These are phyloP conservation scores for Regulus satrapa DNA, from an alignment of 2,113 vertebrate genomes.

Conservation along the genomic window DNA sequence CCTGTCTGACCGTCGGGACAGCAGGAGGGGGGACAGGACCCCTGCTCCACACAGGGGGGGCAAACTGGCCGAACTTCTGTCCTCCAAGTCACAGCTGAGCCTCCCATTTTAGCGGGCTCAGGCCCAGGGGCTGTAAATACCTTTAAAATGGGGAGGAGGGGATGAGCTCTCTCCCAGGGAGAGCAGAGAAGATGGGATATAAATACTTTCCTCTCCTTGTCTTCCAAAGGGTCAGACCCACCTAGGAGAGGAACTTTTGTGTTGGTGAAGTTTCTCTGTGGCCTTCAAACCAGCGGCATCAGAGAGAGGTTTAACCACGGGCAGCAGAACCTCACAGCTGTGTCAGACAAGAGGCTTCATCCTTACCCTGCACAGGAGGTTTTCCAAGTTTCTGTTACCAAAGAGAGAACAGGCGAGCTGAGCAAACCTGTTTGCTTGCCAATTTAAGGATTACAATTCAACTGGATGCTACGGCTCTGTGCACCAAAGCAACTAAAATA, in stretches of 20 bases:
- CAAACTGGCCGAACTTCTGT: neutral
- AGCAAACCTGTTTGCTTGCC: constrained; percentile 50
- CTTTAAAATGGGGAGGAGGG: neutral
- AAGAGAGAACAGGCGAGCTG: constrained; percentile 35
- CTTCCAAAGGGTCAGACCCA: neutral
- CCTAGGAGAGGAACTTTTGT: rapidly evolving
- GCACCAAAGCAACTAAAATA: constrained; percentile 55
- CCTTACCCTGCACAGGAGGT: neutral
- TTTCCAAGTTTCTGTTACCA: constrained; percentile 24
- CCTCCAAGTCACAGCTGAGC: neutral
- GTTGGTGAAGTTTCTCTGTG: neutral
- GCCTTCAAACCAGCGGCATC: neutral
- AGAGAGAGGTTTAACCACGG: neutral
- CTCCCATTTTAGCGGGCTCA: neutral
- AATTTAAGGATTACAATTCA: constrained; percentile 50
- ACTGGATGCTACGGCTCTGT: neutral
- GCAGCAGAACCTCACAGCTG: neutral
- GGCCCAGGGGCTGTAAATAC: neutral
- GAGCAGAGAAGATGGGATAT: neutral
- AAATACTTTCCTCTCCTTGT: neutral
- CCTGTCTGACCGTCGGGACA: rapidly evolving
- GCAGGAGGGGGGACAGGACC: rapidly evolving
- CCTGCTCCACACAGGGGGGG: rapidly evolving
- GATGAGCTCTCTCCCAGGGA: neutral
- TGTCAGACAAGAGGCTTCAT: neutral